Conservation (phyloP, 2,113 vertebrate genomes). For the Trinectes maculatus region DNA sequence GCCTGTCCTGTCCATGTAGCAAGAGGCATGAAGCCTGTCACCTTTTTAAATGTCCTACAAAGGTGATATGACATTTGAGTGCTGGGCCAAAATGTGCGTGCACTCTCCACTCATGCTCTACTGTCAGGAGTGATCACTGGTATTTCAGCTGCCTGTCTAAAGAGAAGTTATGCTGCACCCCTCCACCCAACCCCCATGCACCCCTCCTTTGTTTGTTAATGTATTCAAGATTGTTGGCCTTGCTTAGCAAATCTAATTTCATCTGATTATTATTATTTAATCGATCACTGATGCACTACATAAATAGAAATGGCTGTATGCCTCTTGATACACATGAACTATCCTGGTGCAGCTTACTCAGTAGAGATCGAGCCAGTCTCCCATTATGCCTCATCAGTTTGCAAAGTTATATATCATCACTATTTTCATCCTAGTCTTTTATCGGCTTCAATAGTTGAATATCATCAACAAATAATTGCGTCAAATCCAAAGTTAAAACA, state of each 20-base stretch:
- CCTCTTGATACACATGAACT: constrained; percentile 30
- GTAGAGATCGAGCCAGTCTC: constrained; percentile 4
- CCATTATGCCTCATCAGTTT: background rate
- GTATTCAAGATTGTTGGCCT: constrained; percentile 53
- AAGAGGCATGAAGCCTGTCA: constrained; percentile 58
- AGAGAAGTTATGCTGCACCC: too few relatives aligned
- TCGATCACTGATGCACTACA: constrained; percentile 18
- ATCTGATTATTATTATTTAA: too few relatives aligned
- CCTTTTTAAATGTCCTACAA: constrained; percentile 50
- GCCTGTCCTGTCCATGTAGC: constrained; percentile 10
- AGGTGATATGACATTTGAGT: constrained; percentile 74
- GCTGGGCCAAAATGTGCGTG: constrained; percentile 70
- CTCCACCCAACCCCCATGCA: too few relatives aligned
- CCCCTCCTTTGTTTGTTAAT: constrained; percentile 47
- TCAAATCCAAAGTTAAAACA: background rate
- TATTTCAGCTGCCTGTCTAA: constrained; percentile 66
- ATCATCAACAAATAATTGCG: background rate
- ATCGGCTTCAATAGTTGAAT: background rate
- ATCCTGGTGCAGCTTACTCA: background rate
- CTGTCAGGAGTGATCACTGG: constrained; percentile 76
- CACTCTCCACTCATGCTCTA: constrained; percentile 54
- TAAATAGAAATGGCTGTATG: constrained; percentile 18
- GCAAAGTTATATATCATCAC: background rate
- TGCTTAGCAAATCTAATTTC: constrained; percentile 68
- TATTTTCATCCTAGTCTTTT: background rate